Evolutionary conservation across 2,888 invertebrate species (phyloP).

Genomic region (Melinaea marsaeus): DNA sequence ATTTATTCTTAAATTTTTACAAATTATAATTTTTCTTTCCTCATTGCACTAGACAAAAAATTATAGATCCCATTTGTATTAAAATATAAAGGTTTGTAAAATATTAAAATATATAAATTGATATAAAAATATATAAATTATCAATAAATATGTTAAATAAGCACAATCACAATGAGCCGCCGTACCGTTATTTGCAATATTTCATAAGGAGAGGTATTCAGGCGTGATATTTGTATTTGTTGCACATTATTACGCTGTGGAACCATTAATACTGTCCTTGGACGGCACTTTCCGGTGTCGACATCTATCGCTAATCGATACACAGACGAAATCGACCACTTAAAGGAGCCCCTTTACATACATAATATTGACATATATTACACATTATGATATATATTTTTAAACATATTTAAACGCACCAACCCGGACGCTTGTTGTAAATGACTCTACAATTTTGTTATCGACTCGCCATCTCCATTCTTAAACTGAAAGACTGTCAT

Average conservation of each 20-base stretch:
- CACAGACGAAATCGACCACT: constrained; percentile 22
- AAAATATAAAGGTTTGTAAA: too few species aligned
- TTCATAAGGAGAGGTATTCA: constrained; percentile 34
- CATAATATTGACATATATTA: constrained; percentile 4
- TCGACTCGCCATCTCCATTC: too few species aligned
- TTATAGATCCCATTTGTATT: too few species aligned
- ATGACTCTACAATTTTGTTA: too few species aligned
- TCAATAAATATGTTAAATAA: constrained; percentile 5
- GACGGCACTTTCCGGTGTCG: constrained; percentile 36
- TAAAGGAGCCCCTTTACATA: constrained; percentile 16
- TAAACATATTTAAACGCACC: too few species aligned
- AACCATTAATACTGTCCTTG: constrained; percentile 41
- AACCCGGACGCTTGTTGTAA: too few species aligned
- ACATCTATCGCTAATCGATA: constrained; percentile 35
- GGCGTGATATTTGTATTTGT: constrained; percentile 32
- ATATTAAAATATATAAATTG: too few species aligned
- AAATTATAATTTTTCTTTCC: too few species aligned
- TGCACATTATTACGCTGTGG: constrained; percentile 34
- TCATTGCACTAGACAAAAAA: too few species aligned
- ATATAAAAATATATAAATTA: too few species aligned
- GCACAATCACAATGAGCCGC: constrained; percentile 24
- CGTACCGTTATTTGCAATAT: constrained; percentile 29
- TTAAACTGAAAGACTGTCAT: too few species aligned
- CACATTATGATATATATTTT: background rate
- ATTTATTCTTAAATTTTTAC: too few species aligned